Percentiles rank a stretch among this genome's conserved stretches.
Evolutionary conservation across 2,113 vertebrate genomes (phyloP).

Genomic region (Smithornis capensis): DNA sequence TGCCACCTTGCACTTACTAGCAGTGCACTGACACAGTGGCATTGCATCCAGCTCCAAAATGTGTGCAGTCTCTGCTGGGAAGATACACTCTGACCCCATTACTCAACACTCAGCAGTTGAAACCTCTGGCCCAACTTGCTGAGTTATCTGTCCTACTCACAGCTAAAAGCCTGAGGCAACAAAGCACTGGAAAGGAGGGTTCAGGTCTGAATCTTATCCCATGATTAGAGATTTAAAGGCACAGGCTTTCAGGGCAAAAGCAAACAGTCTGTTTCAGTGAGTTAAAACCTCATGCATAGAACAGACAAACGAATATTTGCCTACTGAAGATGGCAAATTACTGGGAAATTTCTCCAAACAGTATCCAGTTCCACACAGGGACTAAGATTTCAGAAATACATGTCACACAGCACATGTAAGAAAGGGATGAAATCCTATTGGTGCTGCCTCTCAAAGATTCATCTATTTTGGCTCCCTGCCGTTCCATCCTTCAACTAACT

Average conservation of each 20-base stretch:
- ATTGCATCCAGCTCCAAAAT: not conserved
- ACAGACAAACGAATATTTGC: not conserved
- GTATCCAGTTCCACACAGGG: not conserved
- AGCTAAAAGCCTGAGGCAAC: rapidly evolving
- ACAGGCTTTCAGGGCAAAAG: not conserved
- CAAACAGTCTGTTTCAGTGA: not conserved
- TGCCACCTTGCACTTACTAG: not conserved
- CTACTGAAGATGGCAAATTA: not conserved
- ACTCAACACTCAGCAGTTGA: not conserved
- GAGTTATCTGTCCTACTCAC: not conserved
- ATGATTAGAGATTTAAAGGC: not conserved
- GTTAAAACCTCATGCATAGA: not conserved
- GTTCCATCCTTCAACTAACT: not conserved
- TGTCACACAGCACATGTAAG: rapidly evolving
- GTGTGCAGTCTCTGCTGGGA: not conserved
- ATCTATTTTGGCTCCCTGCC: not conserved
- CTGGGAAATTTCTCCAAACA: not conserved
- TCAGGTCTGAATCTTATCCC: not conserved
- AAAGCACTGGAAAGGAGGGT: not conserved
- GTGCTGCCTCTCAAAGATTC: not conserved
- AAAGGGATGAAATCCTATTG: not conserved
- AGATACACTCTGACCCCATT: not conserved
- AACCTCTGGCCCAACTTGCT: not conserved
- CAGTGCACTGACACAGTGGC: not conserved
- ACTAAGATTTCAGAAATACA: not conserved